Evolutionary conservation across 64 coral and sea anemone genomes (phyloP), one percentile per base, ranked within the genome.

Genomic region (Cladopsammia gracilis): DNA sequence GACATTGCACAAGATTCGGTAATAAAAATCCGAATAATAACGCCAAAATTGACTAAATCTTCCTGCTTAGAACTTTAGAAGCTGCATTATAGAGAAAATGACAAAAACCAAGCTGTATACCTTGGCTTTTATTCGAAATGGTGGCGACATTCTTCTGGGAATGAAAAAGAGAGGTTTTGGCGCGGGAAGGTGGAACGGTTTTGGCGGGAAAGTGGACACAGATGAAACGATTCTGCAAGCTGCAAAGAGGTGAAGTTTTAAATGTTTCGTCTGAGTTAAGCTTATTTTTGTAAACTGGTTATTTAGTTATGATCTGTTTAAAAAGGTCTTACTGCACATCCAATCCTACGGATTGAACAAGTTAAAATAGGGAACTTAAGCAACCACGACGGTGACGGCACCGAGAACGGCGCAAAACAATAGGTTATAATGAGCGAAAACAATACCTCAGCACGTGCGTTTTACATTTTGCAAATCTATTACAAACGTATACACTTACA

Each of bases 161-260:
- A 98, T 98, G 97, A 98, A 98, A 77, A 98, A 98, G 82, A 87
- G 97, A 86, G 97, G 97, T 11, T 96, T 98, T 68, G 97, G 97
- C 9, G 94, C 58, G 14, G 97, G 97, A 77, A 83, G 97, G 48
- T 98, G 97, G 97, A 98, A 98, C 71, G 97, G 97, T 72, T 98
- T 98, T 98, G 97, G 97, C 90, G 97, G 97, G 94, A 98, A 98
- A 98, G 97, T 98, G 18, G 78, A 93, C 43, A 53, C 59, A 0
- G 90, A 88, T 18, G 97, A 98, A 94, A 91, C 94, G 2, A 96
- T 98, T 48, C 12, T 48, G 52, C 87, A 93, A 51, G 97, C 82
- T 52, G 94, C 94, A 5, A 92, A 65, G 59, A 90, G 97, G 96
- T 98, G 51, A 48, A 26, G 5, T 10, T 6, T 48, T 26, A 2